Evolutionary conservation across 1,140 invertebrate species (phyloP), one percentile per base, ranked within the genome.

Genomic region (Phocides pigmalion): DNA sequence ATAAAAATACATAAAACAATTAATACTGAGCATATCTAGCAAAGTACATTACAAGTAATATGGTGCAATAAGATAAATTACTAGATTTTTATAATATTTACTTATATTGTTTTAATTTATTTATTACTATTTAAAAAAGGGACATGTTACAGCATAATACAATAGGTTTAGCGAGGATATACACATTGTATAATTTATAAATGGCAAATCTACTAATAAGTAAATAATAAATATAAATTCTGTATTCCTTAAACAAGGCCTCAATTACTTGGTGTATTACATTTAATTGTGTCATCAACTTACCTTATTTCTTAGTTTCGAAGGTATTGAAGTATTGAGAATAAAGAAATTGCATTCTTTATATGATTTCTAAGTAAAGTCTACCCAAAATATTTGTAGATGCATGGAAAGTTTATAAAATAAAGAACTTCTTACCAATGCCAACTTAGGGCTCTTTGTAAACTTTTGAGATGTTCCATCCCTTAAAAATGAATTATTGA

Each of bases 391-490:
- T 8, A n/a, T 35, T 35, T n/a, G 0, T 35, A 35, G n/a, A 35
- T 35, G n/a, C 32, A 35, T 35, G 32, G 32, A 9, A 8, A 35
- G 4, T 35, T 35, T 35, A 8, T n/a, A n/a, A 35, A n/a, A 35
- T 35, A 35, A 35, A 8, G 9, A n/a, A 35, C 9, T 50, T 28
- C 12, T 28, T 46, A 28, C 4, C 35, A 41, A 20, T 50, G 32
- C 22, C 20, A 28, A 50, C 22, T 12, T 0, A 49, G 35, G n/a
- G 8, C 47, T 50, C 64, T 85, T 89, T 90, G 88, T 88, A 91
- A 91, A 89, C 87, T 89, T 89, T 91, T 91, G 87, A 89, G 87
- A 81, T 76, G 62, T 80, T 81, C 70, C 79, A 83, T 85, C 79
- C 82, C 84, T 81, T 84, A 79, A 84, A 78, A 86, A 83, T 70